Base-by-base conservation (phyloP, 2,888 invertebrate species). In the Sinhomidia bicolor region DNA sequence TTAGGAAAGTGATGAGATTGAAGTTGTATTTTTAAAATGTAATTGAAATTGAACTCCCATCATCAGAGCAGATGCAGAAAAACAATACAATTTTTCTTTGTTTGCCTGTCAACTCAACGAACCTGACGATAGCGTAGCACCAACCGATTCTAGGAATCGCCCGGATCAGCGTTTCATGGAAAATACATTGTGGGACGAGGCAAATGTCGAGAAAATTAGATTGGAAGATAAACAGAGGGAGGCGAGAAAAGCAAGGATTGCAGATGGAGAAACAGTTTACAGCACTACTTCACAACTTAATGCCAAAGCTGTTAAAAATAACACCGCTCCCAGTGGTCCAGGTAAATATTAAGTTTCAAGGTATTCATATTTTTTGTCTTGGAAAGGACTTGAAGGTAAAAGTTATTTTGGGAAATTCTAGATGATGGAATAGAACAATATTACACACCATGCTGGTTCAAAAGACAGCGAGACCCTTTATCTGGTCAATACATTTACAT, bases 121-220 rank as follows among this genome's bases (percentile, higher is more conserved):
- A 94, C 95, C 95, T 68, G 99, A 99, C 94, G 96, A 96, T 1
- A 97, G 96, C 89, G 96, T 99, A 23, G 98, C 99, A 80, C 99
- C 99, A 12, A 99, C 99, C 0, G 99, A 99, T 95, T 96, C 97
- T 80, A 95, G 99, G 41, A 94, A 95, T 82, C 95, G 99, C 83
- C 99, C 99, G 85, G 99, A 99, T 95, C 99, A 99, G 94, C 95
- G 99, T 76, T 95, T 98, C 92, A 99, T 99, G 99, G 99, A 99
- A 94, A 95, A 97, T 89, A 98, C 98, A 5, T 94, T 95, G 83
- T 98, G 98, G 97, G 97, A 98, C 93, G 97, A 96, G 91, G 98
- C 98, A 86, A 99, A 98, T 94, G 93, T 94, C 0, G 97, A 97
- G 93, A 98, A 98, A 93, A 93, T 97, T 32, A 94, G 95, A 89